Percentiles rank a stretch among this genome's conserved stretches.
These are phyloP conservation scores for Epizoanthus rinbou DNA, from an alignment of 92 coral and sea anemone species.

Conservation along the genomic window DNA sequence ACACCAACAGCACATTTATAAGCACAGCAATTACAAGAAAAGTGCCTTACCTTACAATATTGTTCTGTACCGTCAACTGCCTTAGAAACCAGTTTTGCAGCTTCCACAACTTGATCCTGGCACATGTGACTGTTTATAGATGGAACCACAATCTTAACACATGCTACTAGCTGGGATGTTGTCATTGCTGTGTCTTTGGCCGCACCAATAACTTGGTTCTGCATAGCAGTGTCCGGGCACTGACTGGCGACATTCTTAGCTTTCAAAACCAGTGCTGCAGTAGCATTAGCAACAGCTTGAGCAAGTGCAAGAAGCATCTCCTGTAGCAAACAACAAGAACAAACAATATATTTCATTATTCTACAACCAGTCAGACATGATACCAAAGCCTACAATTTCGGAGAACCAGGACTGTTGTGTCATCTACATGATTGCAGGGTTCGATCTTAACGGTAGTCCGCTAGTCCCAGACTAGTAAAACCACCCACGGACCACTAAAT, in stretches of 20 bases:
- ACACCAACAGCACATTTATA: too few relatives aligned
- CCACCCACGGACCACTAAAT: too few relatives aligned
- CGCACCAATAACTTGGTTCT: constrained; percentile 91
- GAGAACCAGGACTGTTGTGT: too few relatives aligned
- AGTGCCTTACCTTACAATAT: constrained; percentile 80
- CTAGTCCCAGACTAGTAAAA: too few relatives aligned
- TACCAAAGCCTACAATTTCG: too few relatives aligned
- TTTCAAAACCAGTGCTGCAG: constrained; percentile 92
- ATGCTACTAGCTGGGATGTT: constrained; percentile 97
- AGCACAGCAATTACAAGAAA: background rate
- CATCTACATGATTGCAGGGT: too few relatives aligned
- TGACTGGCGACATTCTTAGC: constrained; percentile 97
- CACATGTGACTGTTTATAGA: constrained; percentile 97
- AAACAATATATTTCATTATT: too few relatives aligned
- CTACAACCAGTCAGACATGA: too few relatives aligned
- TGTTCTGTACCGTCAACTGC: constrained; percentile 99
- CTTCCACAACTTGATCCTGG: constrained; percentile 95
- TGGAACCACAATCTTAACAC: constrained; percentile 97
- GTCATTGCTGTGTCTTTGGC: constrained; percentile 99
- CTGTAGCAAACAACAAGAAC: constrained; percentile 43
- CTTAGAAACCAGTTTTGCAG: constrained; percentile 96
- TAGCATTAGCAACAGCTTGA: constrained; percentile 99
- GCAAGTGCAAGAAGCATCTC: constrained; percentile 96
- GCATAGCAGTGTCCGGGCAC: constrained; percentile 87
- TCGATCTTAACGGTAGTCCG: too few relatives aligned